Evolutionary conservation across 2,113 vertebrate species (phyloP).

Genomic region (Thryonomys swinderianus): DNA sequence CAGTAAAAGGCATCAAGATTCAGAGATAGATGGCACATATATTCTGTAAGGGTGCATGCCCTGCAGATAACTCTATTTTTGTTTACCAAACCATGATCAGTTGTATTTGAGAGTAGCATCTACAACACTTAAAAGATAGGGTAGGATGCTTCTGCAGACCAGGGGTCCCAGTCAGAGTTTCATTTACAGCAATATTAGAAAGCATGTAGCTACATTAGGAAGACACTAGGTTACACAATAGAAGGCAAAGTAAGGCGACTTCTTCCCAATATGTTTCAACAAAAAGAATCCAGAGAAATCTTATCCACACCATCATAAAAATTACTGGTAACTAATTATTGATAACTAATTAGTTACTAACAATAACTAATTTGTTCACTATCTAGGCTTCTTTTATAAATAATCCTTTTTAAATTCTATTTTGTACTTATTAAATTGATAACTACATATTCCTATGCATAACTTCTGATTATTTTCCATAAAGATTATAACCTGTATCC

Average conservation of each 20-base stretch:
- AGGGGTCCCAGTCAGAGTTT: not conserved
- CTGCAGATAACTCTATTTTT: not conserved
- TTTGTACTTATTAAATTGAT: not conserved
- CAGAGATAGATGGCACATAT: no score
- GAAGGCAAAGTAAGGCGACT: not conserved
- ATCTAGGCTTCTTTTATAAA: not conserved
- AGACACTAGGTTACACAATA: not conserved
- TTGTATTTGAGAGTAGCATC: not conserved
- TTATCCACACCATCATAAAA: not conserved
- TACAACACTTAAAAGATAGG: not conserved
- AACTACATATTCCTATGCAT: not conserved
- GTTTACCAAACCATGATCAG: not conserved
- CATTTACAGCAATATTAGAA: no score
- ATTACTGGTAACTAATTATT: no score
- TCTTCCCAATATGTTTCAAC: not conserved
- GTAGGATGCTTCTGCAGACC: not conserved
- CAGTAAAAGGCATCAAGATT: not conserved
- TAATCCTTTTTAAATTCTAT: not conserved
- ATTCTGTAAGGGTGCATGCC: not conserved
- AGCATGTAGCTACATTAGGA: not conserved
- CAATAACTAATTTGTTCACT: not conserved
- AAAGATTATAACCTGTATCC: not conserved
- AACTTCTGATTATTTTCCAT: not conserved
- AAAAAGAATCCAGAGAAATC: not conserved
- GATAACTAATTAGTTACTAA: not conserved